These are phyloP conservation scores for Plagodis pulveraria DNA, from an alignment of 2,888 invertebrate genomes.

Conservation along the genomic window DNA sequence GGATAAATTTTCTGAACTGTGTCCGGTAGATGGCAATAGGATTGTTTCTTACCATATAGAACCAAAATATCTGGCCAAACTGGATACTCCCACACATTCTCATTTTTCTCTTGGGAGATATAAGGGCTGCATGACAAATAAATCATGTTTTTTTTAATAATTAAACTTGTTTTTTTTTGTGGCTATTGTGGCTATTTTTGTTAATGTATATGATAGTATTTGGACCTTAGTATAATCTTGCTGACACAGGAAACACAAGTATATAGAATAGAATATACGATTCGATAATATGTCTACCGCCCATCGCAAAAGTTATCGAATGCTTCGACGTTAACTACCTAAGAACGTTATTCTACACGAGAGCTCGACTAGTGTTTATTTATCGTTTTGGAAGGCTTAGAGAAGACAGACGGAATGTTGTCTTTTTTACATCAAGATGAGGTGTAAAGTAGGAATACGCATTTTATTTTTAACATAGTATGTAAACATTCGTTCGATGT, in stretches of 20 bases:
- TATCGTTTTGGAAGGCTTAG: conserved; percentile 82
- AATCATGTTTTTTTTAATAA: too few species aligned
- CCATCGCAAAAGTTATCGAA: neutral
- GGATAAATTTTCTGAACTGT: too few species aligned
- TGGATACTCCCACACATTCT: too few species aligned
- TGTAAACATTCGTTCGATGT: conserved; percentile 56
- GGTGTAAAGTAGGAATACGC: conserved; percentile 71
- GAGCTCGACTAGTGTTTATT: conserved; percentile 80
- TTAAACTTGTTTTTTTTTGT: too few species aligned
- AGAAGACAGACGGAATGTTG: conserved; percentile 81
- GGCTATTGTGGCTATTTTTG: too few species aligned
- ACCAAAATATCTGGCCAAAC: too few species aligned
- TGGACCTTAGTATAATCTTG: too few species aligned
- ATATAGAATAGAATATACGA: neutral
- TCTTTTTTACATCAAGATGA: conserved; percentile 74
- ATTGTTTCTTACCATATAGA: too few species aligned
- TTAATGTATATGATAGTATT: too few species aligned
- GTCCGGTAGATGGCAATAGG: too few species aligned
- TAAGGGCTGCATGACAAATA: too few species aligned
- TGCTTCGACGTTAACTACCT: conserved; percentile 53
- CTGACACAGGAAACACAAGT: neutral
- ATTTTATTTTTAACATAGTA: conserved; percentile 63
- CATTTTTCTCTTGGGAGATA: too few species aligned
- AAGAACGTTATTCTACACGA: conserved; percentile 63
- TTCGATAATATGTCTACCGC: neutral